Percentiles rank a stretch among this genome's conserved stretches.
phyloP scores from a whole-genome alignment of 2,888 invertebrate genomes.

The Andricus quercusramuli region DNA sequence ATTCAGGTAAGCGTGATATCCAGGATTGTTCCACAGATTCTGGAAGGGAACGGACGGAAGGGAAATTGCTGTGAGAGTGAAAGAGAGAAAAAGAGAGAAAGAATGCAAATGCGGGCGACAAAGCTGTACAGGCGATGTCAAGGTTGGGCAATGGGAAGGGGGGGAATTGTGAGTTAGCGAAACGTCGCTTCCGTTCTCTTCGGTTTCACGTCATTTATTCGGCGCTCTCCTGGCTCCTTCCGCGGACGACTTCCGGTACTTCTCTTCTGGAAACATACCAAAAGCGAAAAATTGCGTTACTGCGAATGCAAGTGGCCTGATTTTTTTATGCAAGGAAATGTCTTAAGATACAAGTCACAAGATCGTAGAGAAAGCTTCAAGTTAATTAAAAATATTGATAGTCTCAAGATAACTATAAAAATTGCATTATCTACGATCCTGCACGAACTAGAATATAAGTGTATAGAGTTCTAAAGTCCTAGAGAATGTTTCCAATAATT shows the following conservation, averaged over 20 bases:
- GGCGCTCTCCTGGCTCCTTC: slow-evolving; percentile 73
- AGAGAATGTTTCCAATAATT: neutral
- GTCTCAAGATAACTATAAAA: slow-evolving; percentile 30
- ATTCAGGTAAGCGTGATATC: slow-evolving; percentile 49
- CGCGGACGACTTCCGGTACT: slow-evolving; percentile 67
- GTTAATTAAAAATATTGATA: neutral
- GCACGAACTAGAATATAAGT: slow-evolving; percentile 1
- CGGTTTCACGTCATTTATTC: slow-evolving; percentile 77
- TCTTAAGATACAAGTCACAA: slow-evolving; percentile 41
- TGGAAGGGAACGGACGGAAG: slow-evolving; percentile 47
- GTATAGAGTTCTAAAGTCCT: neutral
- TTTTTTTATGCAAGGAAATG: slow-evolving; percentile 53
- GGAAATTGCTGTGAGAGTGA: slow-evolving; percentile 45
- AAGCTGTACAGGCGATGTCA: slow-evolving; percentile 51
- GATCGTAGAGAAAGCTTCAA: slow-evolving; percentile 9
- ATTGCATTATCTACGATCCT: slow-evolving; percentile 16
- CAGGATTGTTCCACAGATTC: slow-evolving; percentile 48
- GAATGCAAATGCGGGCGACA: slow-evolving; percentile 47
- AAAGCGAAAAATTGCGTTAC: slow-evolving; percentile 74
- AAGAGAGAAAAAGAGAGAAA: slow-evolving; percentile 46
- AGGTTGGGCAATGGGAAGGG: slow-evolving; percentile 56
- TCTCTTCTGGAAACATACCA: slow-evolving; percentile 75
- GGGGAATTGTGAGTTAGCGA: slow-evolving; percentile 73
- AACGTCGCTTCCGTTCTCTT: slow-evolving; percentile 76
- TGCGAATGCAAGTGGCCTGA: slow-evolving; percentile 72